These are phyloP conservation scores for Lepeophtheirus nordmannii DNA, from an alignment of 2,888 invertebrate species.

Conservation along the genomic window DNA sequence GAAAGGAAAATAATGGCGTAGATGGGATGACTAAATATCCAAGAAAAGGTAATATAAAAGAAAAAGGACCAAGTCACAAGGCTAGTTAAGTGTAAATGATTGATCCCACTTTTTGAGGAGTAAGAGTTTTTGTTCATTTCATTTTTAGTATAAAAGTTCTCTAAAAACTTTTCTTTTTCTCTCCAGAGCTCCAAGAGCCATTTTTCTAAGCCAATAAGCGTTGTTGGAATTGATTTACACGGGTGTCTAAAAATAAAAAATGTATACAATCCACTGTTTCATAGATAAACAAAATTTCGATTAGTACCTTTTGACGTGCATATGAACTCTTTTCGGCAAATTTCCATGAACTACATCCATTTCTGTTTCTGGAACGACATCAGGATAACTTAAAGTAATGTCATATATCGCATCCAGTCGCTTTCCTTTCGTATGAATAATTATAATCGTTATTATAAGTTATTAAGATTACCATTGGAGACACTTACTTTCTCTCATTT, in stretches of 20 bases:
- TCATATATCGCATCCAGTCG: conserved; percentile 65
- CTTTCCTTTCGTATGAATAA: conserved; percentile 34
- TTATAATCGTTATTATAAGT: neutral
- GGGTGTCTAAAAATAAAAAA: conserved; percentile 26
- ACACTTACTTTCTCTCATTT: conserved; percentile 38
- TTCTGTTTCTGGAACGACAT: conserved; percentile 57
- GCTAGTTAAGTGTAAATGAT: neutral
- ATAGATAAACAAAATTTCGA: no score
- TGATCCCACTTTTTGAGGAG: neutral
- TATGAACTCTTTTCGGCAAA: conserved; percentile 57
- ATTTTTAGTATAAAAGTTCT: conserved; percentile 36
- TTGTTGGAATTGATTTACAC: conserved; percentile 28
- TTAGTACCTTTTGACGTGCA: conserved; percentile 50
- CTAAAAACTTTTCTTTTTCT: conserved; percentile 34
- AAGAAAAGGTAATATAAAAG: neutral
- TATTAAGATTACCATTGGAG: neutral
- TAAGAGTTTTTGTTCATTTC: neutral
- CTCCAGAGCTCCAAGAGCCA: conserved; percentile 35
- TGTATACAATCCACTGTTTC: neutral
- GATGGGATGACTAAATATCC: neutral
- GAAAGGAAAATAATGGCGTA: neutral
- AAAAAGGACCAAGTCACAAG: neutral
- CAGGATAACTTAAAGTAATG: conserved; percentile 67
- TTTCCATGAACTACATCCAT: conserved; percentile 50
- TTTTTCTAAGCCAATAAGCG: conserved; percentile 30